Conservation (phyloP, 2,888 invertebrate species). For the Lasioglossum villosulum region DNA sequence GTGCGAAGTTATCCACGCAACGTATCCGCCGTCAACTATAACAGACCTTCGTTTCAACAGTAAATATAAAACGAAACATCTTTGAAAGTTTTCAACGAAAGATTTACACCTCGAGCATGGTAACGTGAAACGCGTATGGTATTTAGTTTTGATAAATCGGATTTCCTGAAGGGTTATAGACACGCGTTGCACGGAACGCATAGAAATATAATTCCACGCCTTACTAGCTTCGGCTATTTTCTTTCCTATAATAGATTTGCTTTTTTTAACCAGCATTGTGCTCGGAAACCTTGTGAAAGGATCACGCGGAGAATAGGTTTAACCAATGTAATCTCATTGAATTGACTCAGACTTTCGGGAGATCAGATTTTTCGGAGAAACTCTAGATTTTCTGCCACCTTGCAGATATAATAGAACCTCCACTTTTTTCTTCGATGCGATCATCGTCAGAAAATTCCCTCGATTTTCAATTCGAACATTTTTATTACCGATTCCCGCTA, state of each 20-base stretch:
- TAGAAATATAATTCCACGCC: slow-evolving; percentile 38
- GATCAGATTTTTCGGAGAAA: slow-evolving; percentile 27
- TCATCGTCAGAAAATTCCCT: neutral
- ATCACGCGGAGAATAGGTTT: slow-evolving; percentile 73
- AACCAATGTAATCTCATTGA: slow-evolving; percentile 75
- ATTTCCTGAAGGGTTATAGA: slow-evolving; percentile 48
- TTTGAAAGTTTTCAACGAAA: neutral
- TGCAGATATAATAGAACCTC: slow-evolving; percentile 36
- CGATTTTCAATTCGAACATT: neutral
- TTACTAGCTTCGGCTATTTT: slow-evolving; percentile 37
- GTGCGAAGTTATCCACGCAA: neutral
- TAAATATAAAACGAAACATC: no score
- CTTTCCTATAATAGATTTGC: slow-evolving; percentile 72
- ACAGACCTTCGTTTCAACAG: neutral
- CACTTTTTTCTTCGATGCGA: neutral
- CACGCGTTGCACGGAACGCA: slow-evolving; percentile 3
- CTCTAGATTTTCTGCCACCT: slow-evolving; percentile 21
- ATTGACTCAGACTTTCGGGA: slow-evolving; percentile 36
- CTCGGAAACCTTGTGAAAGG: slow-evolving; percentile 75
- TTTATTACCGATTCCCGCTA: neutral
- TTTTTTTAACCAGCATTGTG: slow-evolving; percentile 74
- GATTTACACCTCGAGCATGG: neutral
- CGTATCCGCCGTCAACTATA: neutral
- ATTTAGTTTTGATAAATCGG: slow-evolving; percentile 32
- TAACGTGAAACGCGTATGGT: neutral